Conservation (phyloP, 2,888 invertebrate species). For the Drosophila suboccidentalis region DNA sequence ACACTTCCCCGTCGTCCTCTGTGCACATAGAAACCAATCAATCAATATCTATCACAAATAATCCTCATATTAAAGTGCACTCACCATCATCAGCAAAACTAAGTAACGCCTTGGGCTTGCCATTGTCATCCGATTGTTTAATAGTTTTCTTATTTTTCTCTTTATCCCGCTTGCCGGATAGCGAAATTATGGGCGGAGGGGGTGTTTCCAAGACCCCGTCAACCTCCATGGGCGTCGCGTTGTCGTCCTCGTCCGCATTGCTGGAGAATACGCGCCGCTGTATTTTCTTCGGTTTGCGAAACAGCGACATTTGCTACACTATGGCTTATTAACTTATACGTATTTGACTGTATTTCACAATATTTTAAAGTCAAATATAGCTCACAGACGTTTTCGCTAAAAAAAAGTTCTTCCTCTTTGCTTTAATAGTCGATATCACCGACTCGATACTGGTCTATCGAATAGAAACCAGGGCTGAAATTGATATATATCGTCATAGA, state of each 20-base stretch:
- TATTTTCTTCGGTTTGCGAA: slow-evolving; percentile 95
- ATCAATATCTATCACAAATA: slow-evolving; percentile 12
- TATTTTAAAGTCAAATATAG: slow-evolving; percentile 14
- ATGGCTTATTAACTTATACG: not conserved
- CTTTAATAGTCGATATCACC: slow-evolving; percentile 47
- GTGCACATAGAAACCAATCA: slow-evolving; percentile 41
- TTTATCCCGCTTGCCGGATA: slow-evolving; percentile 59
- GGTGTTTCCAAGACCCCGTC: slow-evolving; percentile 74
- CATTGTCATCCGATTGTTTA: slow-evolving; percentile 81
- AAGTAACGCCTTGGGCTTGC: slow-evolving; percentile 87
- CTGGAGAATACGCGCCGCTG: slow-evolving; percentile 91
- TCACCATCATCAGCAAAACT: slow-evolving; percentile 93
- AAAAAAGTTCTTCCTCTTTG: slow-evolving; percentile 28
- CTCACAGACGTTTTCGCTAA: slow-evolving; percentile 36
- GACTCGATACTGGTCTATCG: slow-evolving; percentile 49
- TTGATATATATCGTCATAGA: not conserved
- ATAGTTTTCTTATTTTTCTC: slow-evolving; percentile 60
- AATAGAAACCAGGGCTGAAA: slow-evolving; percentile 14
- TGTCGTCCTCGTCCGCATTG: slow-evolving; percentile 90
- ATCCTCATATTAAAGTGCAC: slow-evolving; percentile 45
- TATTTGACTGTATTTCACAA: slow-evolving; percentile 16
- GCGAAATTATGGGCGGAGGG: slow-evolving; percentile 58
- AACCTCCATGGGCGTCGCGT: slow-evolving; percentile 83
- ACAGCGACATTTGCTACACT: slow-evolving; percentile 89
- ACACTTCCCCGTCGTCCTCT: slow-evolving; percentile 94